Base-by-base conservation (phyloP, 1,140 invertebrate species). In the Nephotettix cincticeps region DNA sequence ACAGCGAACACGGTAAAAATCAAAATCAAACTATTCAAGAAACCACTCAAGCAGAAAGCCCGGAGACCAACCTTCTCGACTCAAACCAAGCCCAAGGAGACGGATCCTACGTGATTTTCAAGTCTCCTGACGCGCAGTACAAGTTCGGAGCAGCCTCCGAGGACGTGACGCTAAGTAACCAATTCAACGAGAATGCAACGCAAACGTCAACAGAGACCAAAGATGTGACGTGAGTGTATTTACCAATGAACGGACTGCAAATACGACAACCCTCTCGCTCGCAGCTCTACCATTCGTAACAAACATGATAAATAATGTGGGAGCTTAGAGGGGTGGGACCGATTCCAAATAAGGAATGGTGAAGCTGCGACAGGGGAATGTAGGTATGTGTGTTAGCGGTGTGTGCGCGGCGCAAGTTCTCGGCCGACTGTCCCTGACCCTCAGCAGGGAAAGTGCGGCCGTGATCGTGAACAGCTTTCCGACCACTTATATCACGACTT, bases 81-180 rank as follows among this genome's bases (percentile, higher is more conserved):
- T 56, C 67, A 1, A 29, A 47, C 13, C 21, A 69, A 29, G n/a
- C 45, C 23, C 23, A 67, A 45, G 69, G 68, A 30, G 32, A 45
- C 21, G 69, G 71, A 29, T 73, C 68, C 27, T 75, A 71, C 36
- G 74, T 75, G n/a, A 56, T 69, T 36, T 75, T 75, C 30, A 71
- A 75, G 21, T 72, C 71, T 27, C 74, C 71, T 17, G 45, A 61
- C 23, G 65, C 27, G 21, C 72, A 75, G 47, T 75, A 75, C 67
- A 40, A 54, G 2, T 75, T 71, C 67, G 74, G 71, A 28, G 51
- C 68, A 6, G 23, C 30, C 21, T 61, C 25, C 4, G 56, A 43
- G 11, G 56, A 61, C 25, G 25, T 14, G 21, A 6, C 56, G 4
- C 9, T 25, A 9, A 23, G 28, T 4, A 61, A 23, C n/a, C 47